These are phyloP conservation scores for Osmerus mordax DNA, from an alignment of 2,113 vertebrate genomes.

Conservation along the genomic window DNA sequence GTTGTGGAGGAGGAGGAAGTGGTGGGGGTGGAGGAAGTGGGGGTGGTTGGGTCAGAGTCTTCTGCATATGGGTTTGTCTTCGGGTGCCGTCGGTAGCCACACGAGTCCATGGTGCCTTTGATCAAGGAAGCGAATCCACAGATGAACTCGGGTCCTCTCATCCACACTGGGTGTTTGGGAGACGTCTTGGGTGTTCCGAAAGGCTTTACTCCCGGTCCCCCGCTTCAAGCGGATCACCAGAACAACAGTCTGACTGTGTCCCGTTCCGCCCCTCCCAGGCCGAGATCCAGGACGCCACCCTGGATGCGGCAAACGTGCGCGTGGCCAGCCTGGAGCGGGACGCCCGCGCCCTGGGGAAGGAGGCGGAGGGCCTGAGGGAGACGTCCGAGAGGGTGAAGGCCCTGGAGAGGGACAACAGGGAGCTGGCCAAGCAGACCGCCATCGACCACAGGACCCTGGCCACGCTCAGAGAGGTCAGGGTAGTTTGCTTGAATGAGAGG, in stretches of 20 bases:
- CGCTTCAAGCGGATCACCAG: too few species aligned
- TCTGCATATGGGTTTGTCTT: too few species aligned
- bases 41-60: too few species aligned
- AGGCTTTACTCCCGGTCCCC: too few species aligned
- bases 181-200: too few species aligned
- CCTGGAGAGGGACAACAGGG: conserved; percentile 87
- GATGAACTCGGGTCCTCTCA: too few species aligned
- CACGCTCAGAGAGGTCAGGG: conserved; percentile 84
- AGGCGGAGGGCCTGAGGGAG: conserved; percentile 80
- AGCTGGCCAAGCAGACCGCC: conserved; percentile 85
- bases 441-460: conserved; percentile 85
- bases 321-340: conserved; percentile 81
- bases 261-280: conserved; percentile 60
- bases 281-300: conserved; percentile 83
- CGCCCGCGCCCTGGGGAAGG: conserved; percentile 78
- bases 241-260: background rate
- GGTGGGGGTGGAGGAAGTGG: too few species aligned
- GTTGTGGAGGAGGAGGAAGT: background rate
- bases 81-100: too few species aligned
- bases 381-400: conserved; percentile 80
- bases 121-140: too few species aligned
- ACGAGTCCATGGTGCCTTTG: too few species aligned
- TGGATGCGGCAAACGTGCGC: conserved; percentile 79
- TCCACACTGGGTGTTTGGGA: too few species aligned
- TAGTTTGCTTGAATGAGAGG: too few species aligned